Evolutionary conservation across 2,797 vertebrate genomes (phyloP).

Genomic region (Gymnothorax reevesii): DNA sequence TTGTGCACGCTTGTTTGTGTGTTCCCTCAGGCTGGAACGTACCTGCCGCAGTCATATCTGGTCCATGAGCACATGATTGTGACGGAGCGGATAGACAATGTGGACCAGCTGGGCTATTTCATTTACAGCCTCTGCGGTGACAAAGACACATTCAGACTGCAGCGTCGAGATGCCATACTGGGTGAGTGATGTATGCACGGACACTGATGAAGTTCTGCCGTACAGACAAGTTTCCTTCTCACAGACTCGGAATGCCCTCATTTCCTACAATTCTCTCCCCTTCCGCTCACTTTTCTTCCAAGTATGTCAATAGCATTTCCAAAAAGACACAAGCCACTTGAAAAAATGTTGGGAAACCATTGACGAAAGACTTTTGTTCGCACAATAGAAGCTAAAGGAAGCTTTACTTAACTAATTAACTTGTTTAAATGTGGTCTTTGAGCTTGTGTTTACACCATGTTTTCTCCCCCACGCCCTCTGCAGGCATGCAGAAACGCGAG

Average conservation of each 20-base stretch:
- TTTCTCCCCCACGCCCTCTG: conserved; percentile 10
- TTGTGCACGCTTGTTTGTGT: conserved; percentile 39
- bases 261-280: not conserved
- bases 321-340: not conserved
- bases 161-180: conserved; percentile 81
- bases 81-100: conserved; percentile 87
- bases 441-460: not conserved
- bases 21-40: conserved; percentile 84
- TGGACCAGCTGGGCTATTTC: conserved; percentile 86
- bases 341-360: not conserved
- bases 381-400: not conserved
- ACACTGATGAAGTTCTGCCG: conserved; percentile 67
- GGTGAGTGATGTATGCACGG: conserved; percentile 19
- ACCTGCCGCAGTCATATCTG: conserved; percentile 94
- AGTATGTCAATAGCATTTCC: not conserved
- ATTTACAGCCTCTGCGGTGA: conserved; percentile 88
- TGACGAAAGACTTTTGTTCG: not conserved
- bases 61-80: conserved; percentile 96
- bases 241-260: conserved; percentile 21
- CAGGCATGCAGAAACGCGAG: conserved; percentile 95
- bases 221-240: conserved; percentile 60
- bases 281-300: not conserved
- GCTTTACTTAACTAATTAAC: not conserved
- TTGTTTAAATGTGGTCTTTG: not conserved
- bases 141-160: conserved; percentile 91